Conservation (phyloP, 2,888 invertebrate genomes). For the Epistrophe eligans region DNA sequence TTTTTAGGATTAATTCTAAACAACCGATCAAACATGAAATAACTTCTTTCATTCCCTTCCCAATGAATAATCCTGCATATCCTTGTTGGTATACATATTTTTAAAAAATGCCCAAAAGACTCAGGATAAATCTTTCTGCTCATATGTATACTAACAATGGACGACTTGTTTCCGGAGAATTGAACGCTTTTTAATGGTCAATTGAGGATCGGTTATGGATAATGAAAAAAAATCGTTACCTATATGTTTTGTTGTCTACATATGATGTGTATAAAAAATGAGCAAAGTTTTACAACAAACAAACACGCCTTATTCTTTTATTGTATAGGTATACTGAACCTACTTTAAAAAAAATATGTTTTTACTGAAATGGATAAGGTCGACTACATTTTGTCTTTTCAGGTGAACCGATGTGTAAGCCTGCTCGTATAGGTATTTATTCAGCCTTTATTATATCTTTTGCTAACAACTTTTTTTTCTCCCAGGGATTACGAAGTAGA, state of each 20-base stretch:
- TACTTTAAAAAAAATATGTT: slow-evolving; percentile 20
- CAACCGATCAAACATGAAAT: slow-evolving; percentile 66
- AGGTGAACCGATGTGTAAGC: slow-evolving; percentile 67
- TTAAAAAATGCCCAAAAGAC: slow-evolving; percentile 15
- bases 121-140: slow-evolving; percentile 34
- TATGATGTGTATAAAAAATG: slow-evolving; percentile 46
- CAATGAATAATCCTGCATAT: slow-evolving; percentile 45
- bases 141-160: slow-evolving; percentile 38
- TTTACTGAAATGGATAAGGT: slow-evolving; percentile 42
- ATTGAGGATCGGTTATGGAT: slow-evolving; percentile 75
- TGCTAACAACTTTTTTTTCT: slow-evolving; percentile 42
- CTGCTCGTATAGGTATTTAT: slow-evolving; percentile 52
- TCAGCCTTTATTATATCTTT: slow-evolving; percentile 64
- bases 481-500: slow-evolving; percentile 48
- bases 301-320: slow-evolving; percentile 73
- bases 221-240: slow-evolving; percentile 43
- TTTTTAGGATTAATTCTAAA: slow-evolving; percentile 36
- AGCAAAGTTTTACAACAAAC: slow-evolving; percentile 76
- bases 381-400: slow-evolving; percentile 58
- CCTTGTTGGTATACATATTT: slow-evolving; percentile 37
- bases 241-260: slow-evolving; percentile 3
- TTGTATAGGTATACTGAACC: neutral
- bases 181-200: slow-evolving; percentile 77
- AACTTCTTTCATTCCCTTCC: slow-evolving; percentile 43
- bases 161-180: slow-evolving; percentile 73